These are phyloP conservation scores for Sialia sialis DNA, from an alignment of 2,113 vertebrate genomes.

Conservation along the genomic window DNA sequence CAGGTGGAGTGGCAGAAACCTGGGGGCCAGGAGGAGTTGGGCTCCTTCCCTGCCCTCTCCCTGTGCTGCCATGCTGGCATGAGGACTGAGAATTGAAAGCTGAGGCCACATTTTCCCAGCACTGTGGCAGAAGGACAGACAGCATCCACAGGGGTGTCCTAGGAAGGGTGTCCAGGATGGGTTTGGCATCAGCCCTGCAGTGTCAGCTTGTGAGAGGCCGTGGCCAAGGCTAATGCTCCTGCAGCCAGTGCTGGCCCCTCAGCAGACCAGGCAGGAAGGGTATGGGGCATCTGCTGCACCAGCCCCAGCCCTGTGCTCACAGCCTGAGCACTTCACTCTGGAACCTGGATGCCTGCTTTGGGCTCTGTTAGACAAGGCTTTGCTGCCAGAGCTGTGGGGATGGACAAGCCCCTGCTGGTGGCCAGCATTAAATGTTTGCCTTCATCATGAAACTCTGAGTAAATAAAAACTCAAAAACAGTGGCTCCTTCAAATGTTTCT, in stretches of 20 bases:
- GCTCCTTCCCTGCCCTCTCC: not conserved
- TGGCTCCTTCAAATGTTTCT: not conserved
- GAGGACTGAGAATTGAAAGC: not conserved
- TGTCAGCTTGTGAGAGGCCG: accelerated
- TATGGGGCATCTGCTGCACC: no score
- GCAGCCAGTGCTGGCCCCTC: not conserved
- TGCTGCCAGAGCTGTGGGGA: not conserved
- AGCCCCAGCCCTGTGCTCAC: no score
- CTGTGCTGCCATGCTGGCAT: no score
- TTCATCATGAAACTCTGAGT: not conserved
- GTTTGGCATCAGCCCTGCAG: not conserved
- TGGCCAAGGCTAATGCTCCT: not conserved
- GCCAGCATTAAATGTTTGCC: not conserved
- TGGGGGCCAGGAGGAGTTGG: not conserved
- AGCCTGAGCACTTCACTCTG: not conserved
- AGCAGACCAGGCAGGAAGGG: not conserved
- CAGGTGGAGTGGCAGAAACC: not conserved
- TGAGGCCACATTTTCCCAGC: not conserved
- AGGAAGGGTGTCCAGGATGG: not conserved
- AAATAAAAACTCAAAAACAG: not conserved
- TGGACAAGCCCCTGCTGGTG: not conserved
- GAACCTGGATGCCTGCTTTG: not conserved
- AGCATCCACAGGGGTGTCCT: not conserved
- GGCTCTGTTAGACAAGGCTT: not conserved
- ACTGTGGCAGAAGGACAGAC: not conserved